phyloP scores from a whole-genome alignment of 2,113 vertebrate species.

The Mellivora capensis region DNA sequence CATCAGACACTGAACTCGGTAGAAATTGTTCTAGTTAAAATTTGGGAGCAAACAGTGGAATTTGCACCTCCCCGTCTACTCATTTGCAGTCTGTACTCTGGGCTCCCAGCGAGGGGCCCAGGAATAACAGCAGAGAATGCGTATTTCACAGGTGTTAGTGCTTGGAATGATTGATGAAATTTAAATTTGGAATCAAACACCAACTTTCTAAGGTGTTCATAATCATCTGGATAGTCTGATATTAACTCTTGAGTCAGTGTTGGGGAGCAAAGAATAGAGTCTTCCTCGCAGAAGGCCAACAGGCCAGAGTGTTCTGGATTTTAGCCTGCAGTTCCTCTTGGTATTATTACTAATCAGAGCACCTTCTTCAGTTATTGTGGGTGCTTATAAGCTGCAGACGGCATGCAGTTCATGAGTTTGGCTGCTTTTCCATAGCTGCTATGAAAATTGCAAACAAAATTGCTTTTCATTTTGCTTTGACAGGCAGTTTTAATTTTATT shows the following conservation, averaged over 20 bases:
- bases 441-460: conserved; percentile 82
- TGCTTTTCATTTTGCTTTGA: conserved; percentile 85
- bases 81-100: neutral
- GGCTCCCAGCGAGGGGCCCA: conserved; percentile 13
- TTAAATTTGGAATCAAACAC: conserved; percentile 38
- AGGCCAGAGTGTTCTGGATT: conserved; percentile 47
- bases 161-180: conserved; percentile 54
- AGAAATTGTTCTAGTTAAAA: neutral
- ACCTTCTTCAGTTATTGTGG: conserved; percentile 68
- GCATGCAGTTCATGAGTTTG: conserved; percentile 70
- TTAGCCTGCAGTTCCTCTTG: conserved; percentile 47
- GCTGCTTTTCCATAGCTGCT: conserved; percentile 73
- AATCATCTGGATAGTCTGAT: conserved; percentile 53
- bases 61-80: neutral
- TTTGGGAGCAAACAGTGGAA: neutral
- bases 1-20: neutral
- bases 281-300: conserved; percentile 38
- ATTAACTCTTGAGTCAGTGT: conserved; percentile 56
- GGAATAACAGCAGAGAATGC: neutral
- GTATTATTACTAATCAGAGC: conserved; percentile 67
- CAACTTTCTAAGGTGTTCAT: conserved; percentile 40
- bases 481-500: conserved; percentile 86
- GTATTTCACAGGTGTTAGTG: conserved; percentile 54
- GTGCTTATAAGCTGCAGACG: conserved; percentile 67
- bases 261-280: conserved; percentile 53